Evolutionary conservation across 1,140 invertebrate genomes (phyloP), one percentile per base, ranked within the genome.

Genomic region (Notospermus geniculatus): DNA sequence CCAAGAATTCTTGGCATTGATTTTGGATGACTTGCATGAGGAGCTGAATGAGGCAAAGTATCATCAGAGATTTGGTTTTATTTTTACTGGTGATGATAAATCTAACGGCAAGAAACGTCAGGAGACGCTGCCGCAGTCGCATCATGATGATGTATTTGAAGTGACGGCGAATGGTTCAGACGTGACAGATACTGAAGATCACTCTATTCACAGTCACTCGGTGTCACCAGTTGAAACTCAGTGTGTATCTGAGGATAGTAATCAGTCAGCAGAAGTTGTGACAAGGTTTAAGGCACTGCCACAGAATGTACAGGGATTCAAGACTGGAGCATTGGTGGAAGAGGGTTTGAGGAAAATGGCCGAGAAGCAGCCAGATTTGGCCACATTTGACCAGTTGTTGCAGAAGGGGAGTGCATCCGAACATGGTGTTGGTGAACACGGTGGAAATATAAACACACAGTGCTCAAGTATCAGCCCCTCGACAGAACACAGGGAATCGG

Each of bases 1-100:
- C 79, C 88, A 90, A 80, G 88, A 90, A 71, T 89, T 90, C 77
- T 78, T 90, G 29, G 87, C 87, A 7, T 78, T 89, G 11, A 73
- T 89, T 15, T 72, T 90, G 63, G 88, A 88, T 68, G 85, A 85
- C 15, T 76, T 90, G 13, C 87, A 89, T 67, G 87, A 89, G 71
- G 86, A 89, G 75, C 83, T 88, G 73, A 87, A 87, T 59, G 56
- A 64, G 17, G 55, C 60, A 54, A 63, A 50, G 39, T 11, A 66
- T 56, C 43, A 63, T 57, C 7, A n/a, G n/a, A n/a, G 53, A 43
- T 27, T 23, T 27, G 46, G 23, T 50, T 54, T 50, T 13, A 53
- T 54, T 7, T 29, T 39, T n/a, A 29, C 13, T 68, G 57, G n/a
- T n/a, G n/a, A n/a, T n/a, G n/a, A n/a, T n/a, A n/a, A n/a, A n/a